Percentiles rank a stretch among this genome's conserved stretches.
These are phyloP conservation scores for Himalopsyche kuldschensis DNA, from an alignment of 2,888 invertebrate genomes.

Conservation along the genomic window DNA sequence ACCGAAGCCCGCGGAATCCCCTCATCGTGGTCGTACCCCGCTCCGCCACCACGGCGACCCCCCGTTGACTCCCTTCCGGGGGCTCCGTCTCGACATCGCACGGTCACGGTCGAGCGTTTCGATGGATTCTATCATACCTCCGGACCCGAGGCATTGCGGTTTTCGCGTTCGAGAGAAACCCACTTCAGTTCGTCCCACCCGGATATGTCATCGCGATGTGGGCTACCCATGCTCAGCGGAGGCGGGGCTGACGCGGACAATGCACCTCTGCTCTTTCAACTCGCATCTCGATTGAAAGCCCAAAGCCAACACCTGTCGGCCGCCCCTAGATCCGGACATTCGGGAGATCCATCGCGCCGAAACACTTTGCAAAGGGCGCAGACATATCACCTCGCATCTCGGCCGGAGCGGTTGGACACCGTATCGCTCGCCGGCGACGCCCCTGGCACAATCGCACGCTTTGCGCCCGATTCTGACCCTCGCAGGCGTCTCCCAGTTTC, in stretches of 20 bases:
- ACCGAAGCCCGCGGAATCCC: constrained; percentile 52
- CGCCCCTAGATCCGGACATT: constrained; percentile 49
- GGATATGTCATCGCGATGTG: constrained; percentile 54
- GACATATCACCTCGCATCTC: constrained; percentile 57
- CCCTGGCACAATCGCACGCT: background rate
- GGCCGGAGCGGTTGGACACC: constrained; percentile 44
- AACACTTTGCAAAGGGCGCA: constrained; percentile 57
- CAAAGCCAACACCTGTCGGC: constrained; percentile 55
- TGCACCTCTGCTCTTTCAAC: constrained; percentile 56
- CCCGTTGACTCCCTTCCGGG: background rate
- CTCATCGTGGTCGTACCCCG: constrained; percentile 57
- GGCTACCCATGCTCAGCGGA: constrained; percentile 47
- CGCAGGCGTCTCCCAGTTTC: background rate
- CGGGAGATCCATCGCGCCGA: constrained; percentile 50
- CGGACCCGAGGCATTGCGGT: constrained; percentile 50
- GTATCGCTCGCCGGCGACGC: background rate
- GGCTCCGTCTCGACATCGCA: constrained; percentile 48
- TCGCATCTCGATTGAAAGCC: constrained; percentile 57
- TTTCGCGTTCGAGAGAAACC: constrained; percentile 53
- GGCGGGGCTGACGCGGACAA: constrained; percentile 43
- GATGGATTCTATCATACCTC: constrained; percentile 53
- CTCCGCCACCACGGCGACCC: constrained; percentile 38
- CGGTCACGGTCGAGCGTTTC: constrained; percentile 54
- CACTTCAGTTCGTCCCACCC: constrained; percentile 60
- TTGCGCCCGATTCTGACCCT: background rate